These are phyloP conservation scores for Meiosimyza platycephala DNA, from an alignment of 2,888 invertebrate genomes.

Conservation along the genomic window DNA sequence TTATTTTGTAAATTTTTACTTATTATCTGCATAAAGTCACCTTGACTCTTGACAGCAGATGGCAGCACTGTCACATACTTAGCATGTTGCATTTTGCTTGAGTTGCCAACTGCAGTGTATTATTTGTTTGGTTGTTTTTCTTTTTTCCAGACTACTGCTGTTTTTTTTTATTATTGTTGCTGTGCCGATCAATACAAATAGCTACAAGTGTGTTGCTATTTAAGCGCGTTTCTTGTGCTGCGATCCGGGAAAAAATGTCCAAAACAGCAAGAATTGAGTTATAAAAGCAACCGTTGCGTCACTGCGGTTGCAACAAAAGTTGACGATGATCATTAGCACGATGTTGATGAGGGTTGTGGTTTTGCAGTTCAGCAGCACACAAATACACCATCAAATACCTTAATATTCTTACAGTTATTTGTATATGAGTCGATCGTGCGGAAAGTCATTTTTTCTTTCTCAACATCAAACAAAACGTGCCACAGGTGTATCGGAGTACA, in stretches of 20 bases:
- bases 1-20: not conserved
- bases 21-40: slow-evolving; percentile 33
- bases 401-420: no score
- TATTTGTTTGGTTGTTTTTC: no score
- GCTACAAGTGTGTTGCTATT: no score
- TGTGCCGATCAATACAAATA: not conserved
- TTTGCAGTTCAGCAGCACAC: not conserved
- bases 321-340: slow-evolving; percentile 24
- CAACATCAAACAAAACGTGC: slow-evolving; percentile 12
- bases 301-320: slow-evolving; percentile 13
- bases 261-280: slow-evolving; percentile 6
- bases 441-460: slow-evolving; percentile 1
- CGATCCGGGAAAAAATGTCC: no score
- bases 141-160: slow-evolving; percentile 30
- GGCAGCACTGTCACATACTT: slow-evolving; percentile 39
- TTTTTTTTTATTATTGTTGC: slow-evolving; percentile 28
- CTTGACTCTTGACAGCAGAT: slow-evolving; percentile 43
- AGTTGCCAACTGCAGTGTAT: slow-evolving; percentile 10
- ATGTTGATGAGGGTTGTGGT: slow-evolving; percentile 22
- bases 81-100: slow-evolving; percentile 45
- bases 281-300: not conserved
- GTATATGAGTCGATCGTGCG: slow-evolving; percentile 8
- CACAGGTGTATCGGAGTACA: slow-evolving; percentile 8
- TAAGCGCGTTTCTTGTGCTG: not conserved
- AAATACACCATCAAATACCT: no score